Percentiles rank a stretch among this genome's conserved stretches.
These are phyloP conservation scores for Pseudois nayaur DNA, from an alignment of 2,113 vertebrate species.

Conservation along the genomic window DNA sequence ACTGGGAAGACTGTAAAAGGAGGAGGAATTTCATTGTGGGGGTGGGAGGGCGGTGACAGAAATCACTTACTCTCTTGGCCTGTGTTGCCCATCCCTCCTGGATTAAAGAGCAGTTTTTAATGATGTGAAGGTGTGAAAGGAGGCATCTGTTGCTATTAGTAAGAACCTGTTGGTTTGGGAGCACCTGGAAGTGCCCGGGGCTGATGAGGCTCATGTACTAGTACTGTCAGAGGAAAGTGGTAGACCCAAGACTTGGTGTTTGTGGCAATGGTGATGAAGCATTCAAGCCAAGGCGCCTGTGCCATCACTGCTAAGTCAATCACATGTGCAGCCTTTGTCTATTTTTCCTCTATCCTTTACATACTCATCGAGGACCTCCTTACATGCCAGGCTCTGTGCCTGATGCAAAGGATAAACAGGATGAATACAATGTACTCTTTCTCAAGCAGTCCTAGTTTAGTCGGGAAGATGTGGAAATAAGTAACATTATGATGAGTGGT, in stretches of 20 bases:
- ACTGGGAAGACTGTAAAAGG: slow-evolving; percentile 68
- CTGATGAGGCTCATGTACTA: not conserved
- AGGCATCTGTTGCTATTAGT: not conserved
- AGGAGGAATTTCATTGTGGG: slow-evolving; percentile 57
- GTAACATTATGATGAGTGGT: not conserved
- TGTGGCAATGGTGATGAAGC: not conserved
- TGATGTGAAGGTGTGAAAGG: not conserved
- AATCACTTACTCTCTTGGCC: slow-evolving; percentile 71
- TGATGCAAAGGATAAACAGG: not conserved
- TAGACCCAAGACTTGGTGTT: not conserved
- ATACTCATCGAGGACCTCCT: not conserved
- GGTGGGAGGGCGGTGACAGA: slow-evolving; percentile 52
- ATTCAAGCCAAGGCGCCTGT: not conserved
- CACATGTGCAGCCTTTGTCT: not conserved
- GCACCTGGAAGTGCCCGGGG: not conserved
- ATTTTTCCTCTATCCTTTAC: not conserved
- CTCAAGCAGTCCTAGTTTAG: not conserved
- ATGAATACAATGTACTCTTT: not conserved
- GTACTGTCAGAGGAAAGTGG: fast-evolving
- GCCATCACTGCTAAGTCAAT: fast-evolving
- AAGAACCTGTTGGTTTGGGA: not conserved
- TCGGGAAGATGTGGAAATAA: not conserved
- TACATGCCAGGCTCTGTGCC: not conserved
- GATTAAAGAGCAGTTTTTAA: slow-evolving; percentile 62
- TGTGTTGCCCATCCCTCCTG: slow-evolving; percentile 61